phyloP scores from a whole-genome alignment of 2,888 invertebrate species.

The Agrotis puta region DNA sequence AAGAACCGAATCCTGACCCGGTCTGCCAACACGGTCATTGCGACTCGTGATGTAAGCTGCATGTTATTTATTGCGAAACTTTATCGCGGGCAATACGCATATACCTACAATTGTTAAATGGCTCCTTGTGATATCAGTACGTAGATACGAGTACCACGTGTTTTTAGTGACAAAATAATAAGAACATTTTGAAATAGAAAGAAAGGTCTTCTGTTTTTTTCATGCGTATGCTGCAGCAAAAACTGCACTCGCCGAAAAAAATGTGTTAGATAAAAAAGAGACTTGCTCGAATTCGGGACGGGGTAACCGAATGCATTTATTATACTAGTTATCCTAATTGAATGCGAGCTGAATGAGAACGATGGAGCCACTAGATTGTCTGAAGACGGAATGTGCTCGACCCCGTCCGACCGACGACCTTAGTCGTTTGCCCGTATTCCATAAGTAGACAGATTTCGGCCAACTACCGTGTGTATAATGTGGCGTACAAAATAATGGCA shows the following conservation, averaged over 20 bases:
- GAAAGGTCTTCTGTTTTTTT: background rate
- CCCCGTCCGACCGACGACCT: no score
- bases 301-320: no score
- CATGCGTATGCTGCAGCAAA: background rate
- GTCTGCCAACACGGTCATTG: conserved; percentile 57
- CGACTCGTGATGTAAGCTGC: conserved; percentile 67
- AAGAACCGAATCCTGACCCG: conserved; percentile 55
- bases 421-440: no score
- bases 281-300: no score
- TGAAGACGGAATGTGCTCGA: no score
- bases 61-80: conserved; percentile 67
- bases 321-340: no score
- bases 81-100: conserved; percentile 54
- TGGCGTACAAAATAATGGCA: no score
- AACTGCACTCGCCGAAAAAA: background rate
- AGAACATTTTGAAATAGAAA: background rate
- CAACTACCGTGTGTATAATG: no score
- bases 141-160: background rate
- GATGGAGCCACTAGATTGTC: no score
- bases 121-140: conserved; percentile 37
- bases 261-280: background rate
- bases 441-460: no score
- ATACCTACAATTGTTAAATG: conserved; percentile 12
- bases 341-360: no score
- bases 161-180: background rate